Evolutionary conservation across 2,797 vertebrate species (phyloP), one percentile per base, ranked within the genome.

Genomic region (Nannoperca obscura): DNA sequence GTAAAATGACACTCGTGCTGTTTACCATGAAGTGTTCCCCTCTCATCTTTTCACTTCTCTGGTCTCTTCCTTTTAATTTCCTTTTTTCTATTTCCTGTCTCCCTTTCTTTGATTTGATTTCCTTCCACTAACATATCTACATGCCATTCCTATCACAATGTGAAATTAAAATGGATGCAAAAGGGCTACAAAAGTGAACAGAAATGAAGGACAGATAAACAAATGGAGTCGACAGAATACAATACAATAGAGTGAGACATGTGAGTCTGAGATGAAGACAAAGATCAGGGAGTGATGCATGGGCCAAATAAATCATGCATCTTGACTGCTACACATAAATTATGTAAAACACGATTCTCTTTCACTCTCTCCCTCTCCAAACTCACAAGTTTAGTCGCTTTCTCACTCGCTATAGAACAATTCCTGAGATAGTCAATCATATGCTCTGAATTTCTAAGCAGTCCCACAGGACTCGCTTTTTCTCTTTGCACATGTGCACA

Each of bases 61-160:
- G 4, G 69, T 60, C 34, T 42, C 49, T 42, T 69, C n/a, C 14
- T 55, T 62, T 60, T 55, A 10, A 40, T 55, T 61, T 61, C 24
- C 15, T n/a, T 62, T 68, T 69, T 47, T 1, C 19, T 14, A 44
- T 64, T 58, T 77, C 24, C 24, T 50, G 19, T 57, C 2, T 34
- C 42, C 53, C 22, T 62, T 8, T 68, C 72, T 95, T 93, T 79
- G 91, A 96, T 42, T 82, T 74, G 30, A 65, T 11, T 34, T 57
- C 15, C 40, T 47, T 52, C 75, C 34, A 42, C 24, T 59, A 52
- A 72, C 64, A 83, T 11, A 66, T 65, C 12, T 24, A 44, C 64
- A 71, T 70, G 55, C 7, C 65, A 27, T 61, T 62, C 40, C 34
- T 57, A 40, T 53, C 47, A 52, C 32, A 70, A 38, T 8, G 19